A percentile compares a stretch with the other conserved stretches of the same genome.
Conservation (phyloP, 1,140 invertebrate species). For the Akabosia matsudoensis region DNA sequence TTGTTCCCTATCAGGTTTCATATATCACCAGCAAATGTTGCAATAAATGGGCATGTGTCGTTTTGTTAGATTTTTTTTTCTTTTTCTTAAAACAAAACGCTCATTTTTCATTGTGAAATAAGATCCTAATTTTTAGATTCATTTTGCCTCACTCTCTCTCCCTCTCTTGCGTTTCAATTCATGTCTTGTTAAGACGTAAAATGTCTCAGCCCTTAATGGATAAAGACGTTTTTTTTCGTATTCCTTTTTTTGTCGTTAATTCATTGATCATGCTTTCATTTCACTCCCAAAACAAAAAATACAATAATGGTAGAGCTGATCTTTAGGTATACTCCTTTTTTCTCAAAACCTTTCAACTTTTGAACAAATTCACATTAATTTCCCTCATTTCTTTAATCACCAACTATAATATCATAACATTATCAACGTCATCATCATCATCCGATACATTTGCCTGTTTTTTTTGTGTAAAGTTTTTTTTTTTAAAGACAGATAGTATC, state of each 20-base stretch:
- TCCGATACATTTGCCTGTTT: neutral
- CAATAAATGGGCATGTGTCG: too few relatives aligned
- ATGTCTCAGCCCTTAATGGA: neutral
- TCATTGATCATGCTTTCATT: constrained; percentile 1
- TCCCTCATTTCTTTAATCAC: constrained; percentile 14
- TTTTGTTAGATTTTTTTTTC: too few relatives aligned
- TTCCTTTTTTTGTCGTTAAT: neutral
- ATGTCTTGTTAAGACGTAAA: constrained; percentile 12
- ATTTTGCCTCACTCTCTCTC: neutral
- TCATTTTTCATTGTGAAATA: constrained; percentile 5
- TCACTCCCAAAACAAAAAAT: neutral
- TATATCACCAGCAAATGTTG: too few relatives aligned
- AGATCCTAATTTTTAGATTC: constrained; percentile 7
- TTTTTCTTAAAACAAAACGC: neutral
- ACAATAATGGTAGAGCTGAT: neutral
- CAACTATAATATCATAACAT: constrained; percentile 1
- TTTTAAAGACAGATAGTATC: neutral
- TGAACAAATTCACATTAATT: constrained; percentile 23
- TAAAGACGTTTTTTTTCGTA: constrained; percentile 1
- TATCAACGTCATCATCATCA: neutral
- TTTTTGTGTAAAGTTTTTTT: too few relatives aligned
- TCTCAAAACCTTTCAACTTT: constrained; percentile 12
- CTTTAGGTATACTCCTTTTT: neutral
- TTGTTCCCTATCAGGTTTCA: too few relatives aligned
- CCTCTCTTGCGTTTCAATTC: neutral